Evolutionary conservation across 2,797 vertebrate species (phyloP).

Genomic region (Clarias pachynema): DNA sequence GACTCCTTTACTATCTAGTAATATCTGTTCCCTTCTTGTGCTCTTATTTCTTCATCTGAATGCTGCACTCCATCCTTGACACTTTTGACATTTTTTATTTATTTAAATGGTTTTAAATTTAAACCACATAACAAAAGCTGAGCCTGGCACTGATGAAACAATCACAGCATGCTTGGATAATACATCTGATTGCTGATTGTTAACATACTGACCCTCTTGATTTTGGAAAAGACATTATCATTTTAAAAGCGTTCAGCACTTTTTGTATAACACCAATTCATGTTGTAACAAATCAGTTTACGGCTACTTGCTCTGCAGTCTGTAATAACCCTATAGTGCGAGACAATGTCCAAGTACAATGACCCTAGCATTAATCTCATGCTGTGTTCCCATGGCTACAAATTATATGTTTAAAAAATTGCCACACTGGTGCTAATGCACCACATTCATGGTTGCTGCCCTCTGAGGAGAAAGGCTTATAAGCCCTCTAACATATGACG

Average conservation of each 20-base stretch:
- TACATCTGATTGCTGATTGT: conserved; percentile 13
- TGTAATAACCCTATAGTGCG: background rate
- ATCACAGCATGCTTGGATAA: conserved; percentile 39
- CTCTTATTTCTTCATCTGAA: background rate
- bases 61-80: conserved; percentile 24
- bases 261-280: conserved; percentile 8
- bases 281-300: conserved; percentile 20
- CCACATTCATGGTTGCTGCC: background rate
- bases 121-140: conserved; percentile 28
- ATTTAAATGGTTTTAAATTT: background rate
- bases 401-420: conserved; percentile 20
- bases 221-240: background rate
- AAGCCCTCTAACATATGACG: background rate
- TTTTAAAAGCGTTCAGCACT: background rate
- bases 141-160: conserved; percentile 26
- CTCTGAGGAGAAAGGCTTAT: conserved; percentile 27
- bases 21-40: background rate
- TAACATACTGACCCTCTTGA: background rate
- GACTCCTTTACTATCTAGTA: background rate
- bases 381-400: conserved; percentile 51
- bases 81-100: conserved; percentile 10
- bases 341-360: conserved; percentile 44
- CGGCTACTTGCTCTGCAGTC: background rate
- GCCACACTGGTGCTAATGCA: conserved; percentile 15
- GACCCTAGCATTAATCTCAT: conserved; percentile 18